phyloP scores from a whole-genome alignment of 2,888 invertebrate genomes.

The Eucriotettix oculatus region DNA sequence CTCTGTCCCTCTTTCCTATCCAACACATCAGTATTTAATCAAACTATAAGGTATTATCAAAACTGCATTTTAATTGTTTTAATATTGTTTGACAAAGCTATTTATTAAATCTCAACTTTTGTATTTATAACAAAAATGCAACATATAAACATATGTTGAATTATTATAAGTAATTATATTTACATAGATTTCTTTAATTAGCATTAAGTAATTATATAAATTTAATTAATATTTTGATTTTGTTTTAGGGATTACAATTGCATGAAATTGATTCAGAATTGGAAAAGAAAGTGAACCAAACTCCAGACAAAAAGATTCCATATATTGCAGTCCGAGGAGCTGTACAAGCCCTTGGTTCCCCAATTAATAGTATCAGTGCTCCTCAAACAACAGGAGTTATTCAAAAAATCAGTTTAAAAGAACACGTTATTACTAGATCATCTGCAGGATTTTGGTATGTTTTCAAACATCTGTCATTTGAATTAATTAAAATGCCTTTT shows the following conservation, averaged over 20 bases:
- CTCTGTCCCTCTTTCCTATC: no score
- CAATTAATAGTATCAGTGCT: constrained; percentile 57
- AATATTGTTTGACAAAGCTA: no score
- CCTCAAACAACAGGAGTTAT: constrained; percentile 59
- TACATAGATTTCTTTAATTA: no score
- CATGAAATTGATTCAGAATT: constrained; percentile 47
- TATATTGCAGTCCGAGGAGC: constrained; percentile 62
- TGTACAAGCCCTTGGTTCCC: constrained; percentile 57
- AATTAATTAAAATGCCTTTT: background rate
- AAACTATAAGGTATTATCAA: no score
- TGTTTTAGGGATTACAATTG: constrained; percentile 45
- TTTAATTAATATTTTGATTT: background rate
- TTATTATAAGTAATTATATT: no score
- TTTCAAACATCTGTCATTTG: background rate
- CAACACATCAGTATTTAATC: no score
- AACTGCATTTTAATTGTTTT: no score
- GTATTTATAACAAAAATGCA: no score
- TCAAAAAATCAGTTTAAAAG: constrained; percentile 62
- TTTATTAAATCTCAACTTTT: no score
- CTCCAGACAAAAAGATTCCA: constrained; percentile 44
- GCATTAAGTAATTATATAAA: no score
- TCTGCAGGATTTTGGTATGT: constrained; percentile 64
- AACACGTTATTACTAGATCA: constrained; percentile 66
- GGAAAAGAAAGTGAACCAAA: constrained; percentile 40
- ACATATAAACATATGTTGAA: no score